Evolutionary conservation across 2,888 invertebrate genomes (phyloP), one percentile per base, ranked within the genome.

Genomic region (Odontocerum albicorne): DNA sequence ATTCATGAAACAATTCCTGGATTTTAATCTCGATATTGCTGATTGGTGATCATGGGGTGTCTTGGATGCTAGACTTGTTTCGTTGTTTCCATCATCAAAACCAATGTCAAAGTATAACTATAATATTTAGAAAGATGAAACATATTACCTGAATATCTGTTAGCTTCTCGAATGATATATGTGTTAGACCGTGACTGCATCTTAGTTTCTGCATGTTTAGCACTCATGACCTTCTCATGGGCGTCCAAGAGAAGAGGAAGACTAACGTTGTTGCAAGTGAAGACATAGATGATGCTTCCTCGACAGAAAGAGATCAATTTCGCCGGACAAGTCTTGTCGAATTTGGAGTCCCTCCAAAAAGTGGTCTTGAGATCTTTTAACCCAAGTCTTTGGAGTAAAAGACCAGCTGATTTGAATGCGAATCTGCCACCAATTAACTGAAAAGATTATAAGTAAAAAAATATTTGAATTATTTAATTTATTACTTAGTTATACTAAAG

Each of bases 221-320:
- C 71, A 63, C 72, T 73, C 70, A 79, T 74, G 1, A 74, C 70
- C 1, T 72, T 67, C 64, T 82, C 81, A 60, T 81, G 79, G 2
- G 79, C 75, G 36, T 81, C 76, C 56, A 83, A 68, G 63, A 78
- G 82, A 60, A 74, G 72, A 2, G 64, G 65, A 68, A 81, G 74
- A 33, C 73, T 77, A 40, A 77, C 71, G 53, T 77, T 74, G 62
- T 77, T 75, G 63, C 83, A 83, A 0, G 80, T 75, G 21, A 70
- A 66, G 10, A 72, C 72, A 63, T 63, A 70, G 68, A 71, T 72
- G 17, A 79, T 66, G 56, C 75, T 65, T 33, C 63, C 75, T 1
- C 74, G 71, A 57, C 81, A 81, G 70, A 73, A 77, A 62, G 77
- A 74, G 1, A 81, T 69, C n/a, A 81, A 58, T 12, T 68, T 65